Conservation (phyloP, 1,140 invertebrate genomes). For the Trichonephila inaurata region DNA sequence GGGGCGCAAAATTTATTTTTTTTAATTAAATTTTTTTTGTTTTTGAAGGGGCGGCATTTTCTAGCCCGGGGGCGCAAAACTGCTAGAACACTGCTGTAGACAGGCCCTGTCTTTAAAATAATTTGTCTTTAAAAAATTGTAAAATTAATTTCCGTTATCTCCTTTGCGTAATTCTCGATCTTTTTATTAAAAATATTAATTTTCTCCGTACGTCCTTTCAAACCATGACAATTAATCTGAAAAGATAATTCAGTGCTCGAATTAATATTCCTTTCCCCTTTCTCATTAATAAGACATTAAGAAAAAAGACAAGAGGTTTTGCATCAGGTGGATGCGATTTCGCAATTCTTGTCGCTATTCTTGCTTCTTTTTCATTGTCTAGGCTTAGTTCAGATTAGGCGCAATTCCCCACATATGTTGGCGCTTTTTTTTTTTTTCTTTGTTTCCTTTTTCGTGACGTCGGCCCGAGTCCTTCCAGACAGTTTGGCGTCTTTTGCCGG, state of each 20-base stretch:
- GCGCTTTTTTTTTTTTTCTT: neutral
- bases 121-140: too few species aligned
- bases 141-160: too few species aligned
- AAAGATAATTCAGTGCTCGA: neutral
- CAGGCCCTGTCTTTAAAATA: too few species aligned
- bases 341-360: neutral
- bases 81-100: too few species aligned
- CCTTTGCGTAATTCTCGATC: too few species aligned
- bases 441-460: neutral
- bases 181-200: too few species aligned
- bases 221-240: neutral
- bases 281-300: neutral
- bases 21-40: too few species aligned
- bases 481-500: conserved; percentile 32
- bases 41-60: too few species aligned
- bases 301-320: neutral
- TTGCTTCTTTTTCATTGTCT: neutral
- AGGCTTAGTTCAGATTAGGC: neutral
- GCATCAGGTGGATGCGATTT: neutral
- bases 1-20: too few species aligned
- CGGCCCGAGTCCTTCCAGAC: conserved; percentile 41
- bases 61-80: too few species aligned
- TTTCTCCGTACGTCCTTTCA: neutral
- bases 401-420: neutral
- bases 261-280: neutral